A percentile compares a stretch with the other conserved stretches of the same genome.
These are phyloP conservation scores for Limanda limanda DNA, from an alignment of 2,113 vertebrate genomes.

Conservation along the genomic window DNA sequence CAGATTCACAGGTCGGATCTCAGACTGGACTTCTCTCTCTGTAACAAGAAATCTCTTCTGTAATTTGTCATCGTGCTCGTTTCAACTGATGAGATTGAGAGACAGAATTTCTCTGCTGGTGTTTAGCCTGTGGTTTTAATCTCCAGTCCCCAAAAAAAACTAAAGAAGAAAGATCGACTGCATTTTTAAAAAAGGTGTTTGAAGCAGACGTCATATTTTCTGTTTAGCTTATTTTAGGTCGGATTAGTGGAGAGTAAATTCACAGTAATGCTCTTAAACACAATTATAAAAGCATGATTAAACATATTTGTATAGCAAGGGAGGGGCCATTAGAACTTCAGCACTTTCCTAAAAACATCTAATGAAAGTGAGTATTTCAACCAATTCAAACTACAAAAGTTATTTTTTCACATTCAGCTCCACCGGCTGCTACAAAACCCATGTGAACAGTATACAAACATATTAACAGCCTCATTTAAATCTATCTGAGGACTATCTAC, in stretches of 20 bases:
- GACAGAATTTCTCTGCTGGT: no score
- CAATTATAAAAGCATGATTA: not conserved
- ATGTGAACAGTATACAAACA: conserved; percentile 1
- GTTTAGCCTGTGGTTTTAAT: no score
- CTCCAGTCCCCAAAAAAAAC: no score
- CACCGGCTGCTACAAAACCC: not conserved
- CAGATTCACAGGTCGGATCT: no score
- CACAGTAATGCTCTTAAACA: not conserved
- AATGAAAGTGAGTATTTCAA: not conserved
- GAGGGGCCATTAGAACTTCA: not conserved
- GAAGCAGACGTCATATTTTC: not conserved
- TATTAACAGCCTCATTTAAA: conserved; percentile 32
- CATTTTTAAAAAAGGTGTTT: not conserved
- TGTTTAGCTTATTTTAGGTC: no score
- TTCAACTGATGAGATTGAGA: not conserved
- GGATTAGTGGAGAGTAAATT: not conserved
- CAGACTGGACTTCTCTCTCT: no score
- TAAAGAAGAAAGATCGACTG: no score
- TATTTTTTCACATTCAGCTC: not conserved
- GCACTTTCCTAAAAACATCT: not conserved
- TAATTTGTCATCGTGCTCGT: not conserved
- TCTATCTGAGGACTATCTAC: conserved; percentile 9
- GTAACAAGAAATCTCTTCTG: no score
- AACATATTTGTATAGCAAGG: not conserved
- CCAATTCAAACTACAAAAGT: not conserved